A percentile compares a stretch with the other conserved stretches of the same genome.
Conservation (phyloP, 2,888 invertebrate species). For the Athripsodes cinereus region DNA sequence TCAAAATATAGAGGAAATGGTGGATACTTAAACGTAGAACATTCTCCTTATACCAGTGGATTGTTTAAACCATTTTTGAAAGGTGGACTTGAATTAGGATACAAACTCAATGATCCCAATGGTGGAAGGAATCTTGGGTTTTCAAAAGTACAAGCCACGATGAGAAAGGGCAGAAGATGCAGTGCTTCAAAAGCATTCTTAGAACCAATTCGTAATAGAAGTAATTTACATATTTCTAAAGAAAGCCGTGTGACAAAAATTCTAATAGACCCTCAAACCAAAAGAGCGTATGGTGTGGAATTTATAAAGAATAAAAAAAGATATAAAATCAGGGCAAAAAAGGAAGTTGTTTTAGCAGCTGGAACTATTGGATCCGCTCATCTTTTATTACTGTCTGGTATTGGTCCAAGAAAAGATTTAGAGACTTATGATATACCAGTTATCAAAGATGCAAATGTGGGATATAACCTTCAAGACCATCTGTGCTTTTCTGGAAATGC, state of each 20-base stretch:
- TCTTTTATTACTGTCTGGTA: conserved; percentile 77
- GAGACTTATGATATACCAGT: conserved; percentile 53
- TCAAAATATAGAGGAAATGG: conserved; percentile 59
- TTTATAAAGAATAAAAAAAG: conserved; percentile 56
- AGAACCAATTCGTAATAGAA: conserved; percentile 55
- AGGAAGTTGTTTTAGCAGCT: conserved; percentile 73
- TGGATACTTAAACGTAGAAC: conserved; percentile 64
- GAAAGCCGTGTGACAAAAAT: conserved; percentile 62
- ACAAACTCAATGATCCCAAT: conserved; percentile 65
- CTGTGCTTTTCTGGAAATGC: conserved; percentile 65
- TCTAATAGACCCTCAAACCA: conserved; percentile 56
- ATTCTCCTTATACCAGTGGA: conserved; percentile 57
- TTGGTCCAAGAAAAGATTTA: conserved; percentile 63
- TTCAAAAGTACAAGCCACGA: conserved; percentile 63
- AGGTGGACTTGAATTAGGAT: conserved; percentile 64
- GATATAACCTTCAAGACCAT: conserved; percentile 78
- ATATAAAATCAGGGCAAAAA: conserved; percentile 52
- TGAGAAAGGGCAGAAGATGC: conserved; percentile 66
- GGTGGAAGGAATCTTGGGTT: conserved; percentile 60
- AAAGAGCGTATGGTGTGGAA: conserved; percentile 60
- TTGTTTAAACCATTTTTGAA: conserved; percentile 59
- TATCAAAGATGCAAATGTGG: conserved; percentile 66
- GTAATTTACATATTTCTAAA: conserved; percentile 66
- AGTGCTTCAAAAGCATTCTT: conserved; percentile 77
- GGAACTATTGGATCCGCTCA: conserved; percentile 83